These are phyloP conservation scores for Didymodactylos carnosus DNA, from an alignment of 2,888 invertebrate genomes.

Conservation along the genomic window DNA sequence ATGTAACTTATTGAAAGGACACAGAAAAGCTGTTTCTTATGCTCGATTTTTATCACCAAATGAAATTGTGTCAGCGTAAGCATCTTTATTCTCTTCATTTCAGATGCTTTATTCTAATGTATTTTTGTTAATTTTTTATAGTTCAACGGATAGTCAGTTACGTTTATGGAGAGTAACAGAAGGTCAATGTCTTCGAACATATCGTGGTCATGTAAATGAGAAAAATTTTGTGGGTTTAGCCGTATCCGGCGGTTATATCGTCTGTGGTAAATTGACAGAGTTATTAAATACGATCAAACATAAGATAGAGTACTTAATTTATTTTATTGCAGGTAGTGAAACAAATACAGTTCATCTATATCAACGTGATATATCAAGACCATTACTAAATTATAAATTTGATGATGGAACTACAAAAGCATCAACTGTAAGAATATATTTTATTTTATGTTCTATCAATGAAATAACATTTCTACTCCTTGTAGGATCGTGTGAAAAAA, in stretches of 20 bases:
- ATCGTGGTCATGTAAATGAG: conserved; percentile 75
- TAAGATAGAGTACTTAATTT: too few relatives aligned
- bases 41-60: conserved; percentile 66
- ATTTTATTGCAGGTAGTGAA: conserved; percentile 45
- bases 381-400: conserved; percentile 64
- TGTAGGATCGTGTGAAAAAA: conserved; percentile 46
- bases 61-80: conserved; percentile 63
- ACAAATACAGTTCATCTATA: conserved; percentile 78
- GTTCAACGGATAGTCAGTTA: conserved; percentile 70
- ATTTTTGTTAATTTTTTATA: conserved; percentile 21
- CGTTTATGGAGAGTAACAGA: conserved; percentile 68
- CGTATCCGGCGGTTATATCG: conserved; percentile 71
- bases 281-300: too few relatives aligned
- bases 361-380: conserved; percentile 67
- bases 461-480: too few relatives aligned
- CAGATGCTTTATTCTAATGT: background rate
- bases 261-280: conserved; percentile 56
- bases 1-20: conserved; percentile 62
- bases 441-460: too few relatives aligned
- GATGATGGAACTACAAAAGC: conserved; percentile 36
- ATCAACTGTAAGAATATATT: background rate
- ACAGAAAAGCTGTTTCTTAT: conserved; percentile 78
- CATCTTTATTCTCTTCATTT: conserved; percentile 19
- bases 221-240: conserved; percentile 86
- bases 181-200: conserved; percentile 42